Percentiles rank a stretch among this genome's conserved stretches.
phyloP scores from a whole-genome alignment of 2,113 vertebrate genomes.

The Urocolius indicus region DNA sequence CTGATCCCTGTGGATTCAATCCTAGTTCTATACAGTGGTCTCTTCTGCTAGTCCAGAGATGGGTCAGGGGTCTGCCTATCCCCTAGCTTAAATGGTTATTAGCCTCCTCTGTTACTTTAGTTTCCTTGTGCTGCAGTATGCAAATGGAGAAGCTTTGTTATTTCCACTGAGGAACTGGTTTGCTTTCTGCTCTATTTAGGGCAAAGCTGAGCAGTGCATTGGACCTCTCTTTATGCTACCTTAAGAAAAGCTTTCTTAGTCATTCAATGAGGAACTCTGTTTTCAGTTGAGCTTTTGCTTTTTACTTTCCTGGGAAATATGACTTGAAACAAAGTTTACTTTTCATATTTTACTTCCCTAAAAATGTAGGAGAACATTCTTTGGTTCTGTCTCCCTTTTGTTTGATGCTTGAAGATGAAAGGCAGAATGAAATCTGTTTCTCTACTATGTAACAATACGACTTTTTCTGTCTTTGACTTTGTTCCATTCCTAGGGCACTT shows the following conservation, averaged over 20 bases:
- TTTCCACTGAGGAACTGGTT: not conserved
- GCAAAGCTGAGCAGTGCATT: not conserved
- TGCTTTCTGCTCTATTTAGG: not conserved
- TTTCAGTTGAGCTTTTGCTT: not conserved
- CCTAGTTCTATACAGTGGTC: not conserved
- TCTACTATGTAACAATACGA: not conserved
- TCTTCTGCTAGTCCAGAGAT: not conserved
- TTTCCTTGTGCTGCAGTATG: fast-evolving
- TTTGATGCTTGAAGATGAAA: not conserved
- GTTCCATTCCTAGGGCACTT: not conserved
- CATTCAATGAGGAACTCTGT: not conserved
- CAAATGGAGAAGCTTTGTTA: not conserved
- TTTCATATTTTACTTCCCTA: not conserved
- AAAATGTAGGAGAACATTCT: not conserved
- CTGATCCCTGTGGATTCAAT: not conserved
- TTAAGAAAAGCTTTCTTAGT: not conserved
- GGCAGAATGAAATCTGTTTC: not conserved
- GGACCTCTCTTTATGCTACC: not conserved
- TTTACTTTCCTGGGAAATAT: not conserved
- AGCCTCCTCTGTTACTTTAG: not conserved
- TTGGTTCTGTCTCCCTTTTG: not conserved
- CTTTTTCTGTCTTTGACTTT: not conserved
- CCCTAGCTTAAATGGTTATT: not conserved
- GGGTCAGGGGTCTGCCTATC: not conserved
- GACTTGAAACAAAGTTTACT: not conserved